These are phyloP conservation scores for Mesochorus sp. DNA, from an alignment of 2,888 invertebrate genomes.

Conservation along the genomic window DNA sequence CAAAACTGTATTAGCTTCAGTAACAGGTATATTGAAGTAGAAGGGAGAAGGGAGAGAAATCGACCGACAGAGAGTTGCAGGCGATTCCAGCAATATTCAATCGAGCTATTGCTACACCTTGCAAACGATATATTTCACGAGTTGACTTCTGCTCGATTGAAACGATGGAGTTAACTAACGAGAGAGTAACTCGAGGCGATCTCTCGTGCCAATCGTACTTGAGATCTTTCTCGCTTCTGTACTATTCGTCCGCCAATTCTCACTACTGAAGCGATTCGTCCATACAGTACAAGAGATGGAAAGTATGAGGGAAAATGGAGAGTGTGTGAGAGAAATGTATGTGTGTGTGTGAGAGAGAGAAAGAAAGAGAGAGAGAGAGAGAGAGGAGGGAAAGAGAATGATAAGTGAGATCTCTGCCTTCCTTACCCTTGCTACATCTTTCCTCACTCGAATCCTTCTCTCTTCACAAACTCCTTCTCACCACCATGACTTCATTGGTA, in stretches of 20 bases:
- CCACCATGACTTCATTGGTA: conserved; percentile 38
- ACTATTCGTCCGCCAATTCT: conserved; percentile 17
- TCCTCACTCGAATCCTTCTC: conserved; percentile 13
- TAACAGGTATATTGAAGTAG: conserved; percentile 30
- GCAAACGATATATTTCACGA: conserved; percentile 47
- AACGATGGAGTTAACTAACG: conserved; percentile 47
- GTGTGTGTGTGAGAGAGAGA: background rate
- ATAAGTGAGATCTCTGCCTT: background rate
- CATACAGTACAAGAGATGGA: background rate
- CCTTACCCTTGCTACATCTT: conserved; percentile 6
- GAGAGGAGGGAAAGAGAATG: background rate
- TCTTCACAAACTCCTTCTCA: background rate
- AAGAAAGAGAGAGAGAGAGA: background rate
- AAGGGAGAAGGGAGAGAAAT: background rate
- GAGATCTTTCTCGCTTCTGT: background rate
- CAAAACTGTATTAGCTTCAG: conserved; percentile 53
- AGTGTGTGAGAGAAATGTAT: background rate
- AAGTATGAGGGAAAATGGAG: background rate
- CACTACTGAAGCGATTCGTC: background rate
- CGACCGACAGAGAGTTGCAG: conserved; percentile 2
- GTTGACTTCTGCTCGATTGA: conserved; percentile 56
- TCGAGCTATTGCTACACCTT: conserved; percentile 31
- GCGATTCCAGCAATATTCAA: conserved; percentile 28
- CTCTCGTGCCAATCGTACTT: conserved; percentile 32
- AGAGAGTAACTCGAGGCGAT: conserved; percentile 50